Base-by-base conservation (phyloP, 2,888 invertebrate species). In the Alitta virens region DNA sequence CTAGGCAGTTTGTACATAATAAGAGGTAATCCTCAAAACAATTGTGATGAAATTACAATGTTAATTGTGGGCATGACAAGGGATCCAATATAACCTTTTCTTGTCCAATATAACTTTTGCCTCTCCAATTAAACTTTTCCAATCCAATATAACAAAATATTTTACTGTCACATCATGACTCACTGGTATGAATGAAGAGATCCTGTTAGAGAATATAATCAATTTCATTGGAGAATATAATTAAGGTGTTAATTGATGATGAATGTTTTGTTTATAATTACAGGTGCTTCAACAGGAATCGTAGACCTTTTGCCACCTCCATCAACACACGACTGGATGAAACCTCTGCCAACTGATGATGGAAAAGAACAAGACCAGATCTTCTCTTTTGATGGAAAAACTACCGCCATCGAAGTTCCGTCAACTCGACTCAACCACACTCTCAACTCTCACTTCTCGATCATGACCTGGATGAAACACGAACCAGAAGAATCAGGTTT, bases 391-490 rank as follows among this genome's bases (percentile, higher is more conserved):
- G 96, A 98, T 83, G 98, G 98, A 18, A 86, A 87, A 46, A 90
- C 88, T 60, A 91, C 92, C 0, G 94, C 95, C 0, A 91, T 91
- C 0, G 88, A 76, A 61, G 75, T 81, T 2, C 79, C 80, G 2
- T 67, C 68, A 24, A 70, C 69, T 3, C 71, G 71, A 42, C 71
- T 95, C 59, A 87, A 90, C 66, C 91, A 92, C 76, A 86, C 87
- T 42, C 86, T 96, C 49, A 87, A 90, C 12, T 86, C 88, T 66
- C 89, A 90, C 60, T 98, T 99, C 85, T 91, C 92, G 63, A 86
- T 99, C 74, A 88, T 92, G 50, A 93, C 94, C 12, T 97, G 98
- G 92, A 90, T 99, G 87, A 88, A 94, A 56, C 98, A 98, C 84
- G 91, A 91, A 49, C 88, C 89, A 16, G 87, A 89, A n/a, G 21